Percentiles rank a stretch among this genome's conserved stretches.
phyloP scores from a whole-genome alignment of 92 coral and sea anemone species.

The Metridium senile region DNA sequence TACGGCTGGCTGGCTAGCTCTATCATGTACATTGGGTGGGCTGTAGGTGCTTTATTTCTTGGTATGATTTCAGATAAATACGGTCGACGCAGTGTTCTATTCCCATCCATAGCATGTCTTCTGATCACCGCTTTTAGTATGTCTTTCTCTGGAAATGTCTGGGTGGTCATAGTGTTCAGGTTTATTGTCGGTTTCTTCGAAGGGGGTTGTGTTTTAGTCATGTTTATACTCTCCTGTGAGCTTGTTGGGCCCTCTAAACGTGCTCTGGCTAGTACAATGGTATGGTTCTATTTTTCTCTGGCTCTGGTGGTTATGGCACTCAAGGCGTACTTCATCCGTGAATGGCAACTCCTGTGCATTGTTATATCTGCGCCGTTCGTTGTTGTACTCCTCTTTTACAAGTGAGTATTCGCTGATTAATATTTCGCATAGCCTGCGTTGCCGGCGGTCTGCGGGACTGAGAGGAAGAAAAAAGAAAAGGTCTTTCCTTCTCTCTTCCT shows the following conservation, averaged over 20 bases:
- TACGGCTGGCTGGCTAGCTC: constrained; percentile 78
- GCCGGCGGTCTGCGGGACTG: too few species aligned
- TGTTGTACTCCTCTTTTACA: constrained; percentile 66
- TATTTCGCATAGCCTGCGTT: neutral
- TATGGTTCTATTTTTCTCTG: constrained; percentile 69
- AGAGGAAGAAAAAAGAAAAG: too few species aligned
- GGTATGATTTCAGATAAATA: constrained; percentile 69
- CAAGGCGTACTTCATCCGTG: constrained; percentile 68
- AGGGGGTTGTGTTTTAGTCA: constrained; percentile 55
- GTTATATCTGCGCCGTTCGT: constrained; percentile 65
- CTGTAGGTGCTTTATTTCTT: constrained; percentile 60
- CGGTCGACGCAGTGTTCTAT: constrained; percentile 72
- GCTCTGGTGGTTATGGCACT: constrained; percentile 64
- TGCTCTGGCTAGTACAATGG: constrained; percentile 66
- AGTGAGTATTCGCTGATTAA: too few species aligned
- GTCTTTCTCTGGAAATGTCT: constrained; percentile 48
- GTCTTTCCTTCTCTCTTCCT: too few species aligned
- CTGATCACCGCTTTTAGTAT: constrained; percentile 49
- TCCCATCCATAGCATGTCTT: constrained; percentile 46
- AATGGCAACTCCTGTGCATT: constrained; percentile 67
- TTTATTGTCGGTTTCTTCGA: constrained; percentile 67
- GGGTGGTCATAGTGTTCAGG: constrained; percentile 57
- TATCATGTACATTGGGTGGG: constrained; percentile 76
- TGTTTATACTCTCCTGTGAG: constrained; percentile 70
- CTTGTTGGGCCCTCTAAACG: constrained; percentile 73